These are phyloP conservation scores for Harpalus rufipes DNA, from an alignment of 2,888 invertebrate species.

Conservation along the genomic window DNA sequence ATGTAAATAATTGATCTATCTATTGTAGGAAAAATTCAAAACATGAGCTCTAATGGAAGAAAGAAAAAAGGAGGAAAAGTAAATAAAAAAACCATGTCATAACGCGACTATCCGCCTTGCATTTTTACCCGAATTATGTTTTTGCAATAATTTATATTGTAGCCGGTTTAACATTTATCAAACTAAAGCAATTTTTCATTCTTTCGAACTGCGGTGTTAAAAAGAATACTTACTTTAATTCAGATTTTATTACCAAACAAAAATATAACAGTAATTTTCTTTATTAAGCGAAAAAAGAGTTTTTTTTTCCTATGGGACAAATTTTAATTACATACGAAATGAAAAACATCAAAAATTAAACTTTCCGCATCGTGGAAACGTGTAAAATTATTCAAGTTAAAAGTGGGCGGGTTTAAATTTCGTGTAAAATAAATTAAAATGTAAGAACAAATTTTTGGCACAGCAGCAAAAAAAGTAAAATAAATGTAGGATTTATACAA, in stretches of 20 bases:
- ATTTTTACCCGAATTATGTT: conserved; percentile 7
- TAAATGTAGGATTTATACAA: conserved; percentile 13
- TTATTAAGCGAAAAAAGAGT: too few relatives aligned
- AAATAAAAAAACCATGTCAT: conserved; percentile 20
- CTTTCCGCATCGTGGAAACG: conserved; percentile 21
- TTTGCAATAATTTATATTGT: conserved; percentile 22
- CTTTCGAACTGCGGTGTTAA: background rate
- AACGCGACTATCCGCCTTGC: background rate
- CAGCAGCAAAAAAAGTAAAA: background rate
- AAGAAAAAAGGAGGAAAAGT: conserved; percentile 14
- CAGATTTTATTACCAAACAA: too few relatives aligned
- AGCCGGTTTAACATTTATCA: conserved; percentile 18
- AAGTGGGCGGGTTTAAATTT: conserved; percentile 16
- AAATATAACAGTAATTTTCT: too few relatives aligned
- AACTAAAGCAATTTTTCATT: conserved; percentile 30
- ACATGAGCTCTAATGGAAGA: conserved; percentile 25
- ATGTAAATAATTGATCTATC: conserved; percentile 40
- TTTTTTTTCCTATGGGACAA: conserved; percentile 21
- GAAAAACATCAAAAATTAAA: conserved; percentile 18
- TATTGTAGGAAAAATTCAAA: conserved; percentile 23
- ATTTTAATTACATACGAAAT: conserved; percentile 29
- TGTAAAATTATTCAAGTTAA: conserved; percentile 19
- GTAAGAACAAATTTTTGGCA: conserved; percentile 6
- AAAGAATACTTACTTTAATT: background rate
- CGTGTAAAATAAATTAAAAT: conserved; percentile 29